phyloP scores from a whole-genome alignment of 1,140 invertebrate species.

The Nephila pilipes region DNA sequence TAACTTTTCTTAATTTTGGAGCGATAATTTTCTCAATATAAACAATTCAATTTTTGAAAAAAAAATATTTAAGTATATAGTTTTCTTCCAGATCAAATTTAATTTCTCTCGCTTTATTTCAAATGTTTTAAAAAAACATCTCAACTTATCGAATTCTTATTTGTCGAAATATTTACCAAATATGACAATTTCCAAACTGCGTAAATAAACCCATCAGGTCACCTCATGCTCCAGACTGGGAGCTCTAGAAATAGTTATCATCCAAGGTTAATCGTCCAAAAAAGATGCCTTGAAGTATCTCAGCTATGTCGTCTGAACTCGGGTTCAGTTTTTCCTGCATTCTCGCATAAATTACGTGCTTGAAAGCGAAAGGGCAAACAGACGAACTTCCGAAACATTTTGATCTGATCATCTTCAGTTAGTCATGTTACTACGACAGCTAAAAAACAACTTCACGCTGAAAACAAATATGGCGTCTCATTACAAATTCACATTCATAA shows the following conservation, averaged over 20 bases:
- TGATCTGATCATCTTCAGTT: neutral
- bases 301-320: conserved; percentile 4
- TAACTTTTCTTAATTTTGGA: too few relatives aligned
- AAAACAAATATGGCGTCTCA: neutral
- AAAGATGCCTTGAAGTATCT: neutral
- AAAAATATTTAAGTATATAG: too few relatives aligned
- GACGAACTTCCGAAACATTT: neutral
- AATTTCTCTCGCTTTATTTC: too few relatives aligned
- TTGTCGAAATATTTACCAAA: neutral
- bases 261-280: conserved; percentile 24
- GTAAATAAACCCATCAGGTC: neutral
- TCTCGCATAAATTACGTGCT: conserved; percentile 17
- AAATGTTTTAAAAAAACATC: too few relatives aligned
- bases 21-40: too few relatives aligned
- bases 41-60: too few relatives aligned
- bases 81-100: too few relatives aligned
- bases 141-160: neutral
- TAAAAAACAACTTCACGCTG: neutral
- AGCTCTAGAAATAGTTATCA: neutral
- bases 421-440: neutral
- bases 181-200: neutral
- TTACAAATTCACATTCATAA: neutral
- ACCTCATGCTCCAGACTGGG: neutral
- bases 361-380: neutral
- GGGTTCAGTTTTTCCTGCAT: neutral